phyloP scores from a whole-genome alignment of 2,888 invertebrate species.

The Ptilodon capucinus region DNA sequence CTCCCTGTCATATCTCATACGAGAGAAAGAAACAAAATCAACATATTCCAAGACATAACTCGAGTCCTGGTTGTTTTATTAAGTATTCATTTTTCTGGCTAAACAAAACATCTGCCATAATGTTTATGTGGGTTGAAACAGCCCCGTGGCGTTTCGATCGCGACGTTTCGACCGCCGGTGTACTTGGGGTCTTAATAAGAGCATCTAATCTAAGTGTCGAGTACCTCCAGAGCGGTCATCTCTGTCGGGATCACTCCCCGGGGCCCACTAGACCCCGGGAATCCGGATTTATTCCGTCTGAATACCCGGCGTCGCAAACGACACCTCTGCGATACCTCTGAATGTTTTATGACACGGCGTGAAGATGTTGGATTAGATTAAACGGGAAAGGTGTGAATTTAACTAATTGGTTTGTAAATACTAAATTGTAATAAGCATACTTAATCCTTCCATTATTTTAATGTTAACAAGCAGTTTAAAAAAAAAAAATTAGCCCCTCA shows the following conservation, averaged over 20 bases:
- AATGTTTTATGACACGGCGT: slow-evolving; percentile 63
- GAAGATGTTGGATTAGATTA: slow-evolving; percentile 67
- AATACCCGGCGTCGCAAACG: slow-evolving; percentile 63
- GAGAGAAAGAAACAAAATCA: no score
- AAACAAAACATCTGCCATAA: no score
- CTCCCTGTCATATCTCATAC: no score
- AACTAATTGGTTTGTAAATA: slow-evolving; percentile 6
- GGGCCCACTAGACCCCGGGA: slow-evolving; percentile 70
- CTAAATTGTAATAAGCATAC: background rate
- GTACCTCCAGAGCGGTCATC: slow-evolving; percentile 77
- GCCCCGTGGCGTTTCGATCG: slow-evolving; percentile 21
- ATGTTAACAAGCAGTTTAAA: background rate
- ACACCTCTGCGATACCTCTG: slow-evolving; percentile 59
- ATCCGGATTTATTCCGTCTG: slow-evolving; percentile 76
- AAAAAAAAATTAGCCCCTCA: no score
- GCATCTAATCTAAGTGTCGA: slow-evolving; percentile 73
- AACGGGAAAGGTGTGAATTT: slow-evolving; percentile 42
- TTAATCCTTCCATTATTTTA: background rate
- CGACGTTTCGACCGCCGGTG: slow-evolving; percentile 43
- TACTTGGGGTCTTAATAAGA: slow-evolving; percentile 50
- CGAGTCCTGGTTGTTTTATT: no score
- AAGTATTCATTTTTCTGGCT: no score
- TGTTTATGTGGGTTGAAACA: background rate
- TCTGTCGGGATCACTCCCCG: slow-evolving; percentile 74
- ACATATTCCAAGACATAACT: no score